Evolutionary conservation across 2,888 invertebrate species (phyloP).

Genomic region (Ophioninae sp.): DNA sequence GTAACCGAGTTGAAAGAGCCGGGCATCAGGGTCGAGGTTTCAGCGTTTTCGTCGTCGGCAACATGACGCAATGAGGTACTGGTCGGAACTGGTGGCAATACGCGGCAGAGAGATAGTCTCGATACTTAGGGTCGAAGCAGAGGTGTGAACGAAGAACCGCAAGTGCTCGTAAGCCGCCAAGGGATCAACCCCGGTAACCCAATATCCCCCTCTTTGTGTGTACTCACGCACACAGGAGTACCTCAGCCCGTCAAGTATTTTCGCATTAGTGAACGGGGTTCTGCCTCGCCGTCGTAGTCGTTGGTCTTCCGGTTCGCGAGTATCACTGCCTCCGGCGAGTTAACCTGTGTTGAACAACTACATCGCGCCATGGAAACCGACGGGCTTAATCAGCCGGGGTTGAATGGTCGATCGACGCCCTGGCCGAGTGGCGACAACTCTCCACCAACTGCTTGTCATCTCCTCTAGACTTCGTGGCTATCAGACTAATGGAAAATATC

Average conservation of each 20-base stretch:
- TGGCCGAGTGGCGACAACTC: background rate
- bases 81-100: background rate
- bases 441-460: no score
- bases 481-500: no score
- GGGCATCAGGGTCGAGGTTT: background rate
- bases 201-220: conserved; percentile 66
- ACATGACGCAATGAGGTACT: background rate
- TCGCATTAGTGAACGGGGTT: conserved; percentile 5
- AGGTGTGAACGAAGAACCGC: conserved; percentile 80
- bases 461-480: no score
- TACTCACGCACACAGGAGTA: conserved; percentile 26
- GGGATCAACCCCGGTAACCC: conserved; percentile 75
- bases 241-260: conserved; percentile 27
- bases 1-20: background rate
- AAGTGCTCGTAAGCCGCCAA: conserved; percentile 72
- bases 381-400: conserved; percentile 68
- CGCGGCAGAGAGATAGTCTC: background rate
- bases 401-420: conserved; percentile 69
- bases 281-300: background rate
- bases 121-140: conserved; percentile 47
- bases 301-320: conserved; percentile 5
- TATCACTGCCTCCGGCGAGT: conserved; percentile 51
- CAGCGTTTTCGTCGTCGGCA: background rate
- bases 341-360: conserved; percentile 40
- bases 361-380: background rate